Base-by-base conservation (phyloP, 2,113 vertebrate species). In the Bubalus kerabau region DNA sequence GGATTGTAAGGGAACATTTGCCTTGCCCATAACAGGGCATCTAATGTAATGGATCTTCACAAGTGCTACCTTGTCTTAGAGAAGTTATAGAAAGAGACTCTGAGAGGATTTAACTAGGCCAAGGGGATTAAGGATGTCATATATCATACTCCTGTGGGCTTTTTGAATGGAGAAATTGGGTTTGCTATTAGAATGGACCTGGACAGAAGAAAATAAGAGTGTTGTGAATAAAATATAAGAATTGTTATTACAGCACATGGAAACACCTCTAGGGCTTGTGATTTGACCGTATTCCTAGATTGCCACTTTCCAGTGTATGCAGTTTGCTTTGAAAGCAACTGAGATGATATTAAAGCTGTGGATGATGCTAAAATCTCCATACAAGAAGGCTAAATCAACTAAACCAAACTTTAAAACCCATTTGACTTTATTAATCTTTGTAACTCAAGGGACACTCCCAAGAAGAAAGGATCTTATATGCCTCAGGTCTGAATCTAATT, bases 401-500 rank as follows among this genome's bases (percentile, higher is more conserved):
- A 93, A 98, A 94, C 74, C 96, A 97, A 96, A 97, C 43, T 94
- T 98, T 98, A 86, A 96, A 97, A 90, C 64, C 74, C 62, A 85
- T 76, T 92, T 96, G 92, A 98, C 95, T 98, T 98, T 98, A 96
- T 95, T 97, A 97, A 97, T 98, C 86, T 98, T 98, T 98, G 97
- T 98, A 97, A 98, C 94, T 98, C 83, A 96, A 97, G 92, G 98
- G 98, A 98, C 98, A 95, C 95, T 98, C 97, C 97, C 93, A 88
- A 88, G 98, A 98, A 95, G 95, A 98, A 98, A 96, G 97, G 74
- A 95, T 96, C 87, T 87, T 98, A 82, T 97, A 43, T 83, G 96
- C 96, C 95, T 97, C 93, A 48, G 92, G 96, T 98, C 96, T 98
- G 94, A 97, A 96, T 93, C 97, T 98, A 99, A 99, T 98, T 99